Percentiles rank a stretch among this genome's conserved stretches.
These are phyloP conservation scores for Prolemur simus DNA, from an alignment of 2,113 vertebrate species.

Conservation along the genomic window DNA sequence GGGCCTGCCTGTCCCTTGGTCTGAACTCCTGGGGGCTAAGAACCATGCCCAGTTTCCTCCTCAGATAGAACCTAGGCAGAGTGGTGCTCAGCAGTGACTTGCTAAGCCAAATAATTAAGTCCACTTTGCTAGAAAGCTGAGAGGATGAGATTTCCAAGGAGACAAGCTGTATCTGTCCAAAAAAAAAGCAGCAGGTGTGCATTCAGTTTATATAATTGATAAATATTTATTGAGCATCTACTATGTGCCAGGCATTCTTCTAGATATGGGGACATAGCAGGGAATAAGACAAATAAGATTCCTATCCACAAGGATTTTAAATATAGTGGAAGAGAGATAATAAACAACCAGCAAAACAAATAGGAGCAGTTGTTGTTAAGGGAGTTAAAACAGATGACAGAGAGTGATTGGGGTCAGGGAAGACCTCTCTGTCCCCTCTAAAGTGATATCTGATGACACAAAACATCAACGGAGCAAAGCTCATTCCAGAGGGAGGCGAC, in stretches of 20 bases:
- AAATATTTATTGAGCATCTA: not conserved
- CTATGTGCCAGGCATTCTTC: not conserved
- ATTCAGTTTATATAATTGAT: not conserved
- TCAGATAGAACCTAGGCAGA: not conserved
- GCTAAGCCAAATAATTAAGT: not conserved
- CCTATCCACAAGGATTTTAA: not conserved
- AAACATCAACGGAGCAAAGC: not conserved
- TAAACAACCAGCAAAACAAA: not conserved
- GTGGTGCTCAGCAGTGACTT: not conserved
- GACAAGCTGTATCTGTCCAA: not conserved
- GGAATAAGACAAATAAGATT: not conserved
- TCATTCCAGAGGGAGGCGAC: not conserved
- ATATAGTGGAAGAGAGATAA: not conserved
- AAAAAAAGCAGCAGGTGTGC: not conserved
- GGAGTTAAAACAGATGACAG: not conserved
- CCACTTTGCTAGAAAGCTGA: not conserved
- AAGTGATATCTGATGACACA: not conserved
- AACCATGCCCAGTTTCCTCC: not conserved
- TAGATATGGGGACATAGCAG: not conserved
- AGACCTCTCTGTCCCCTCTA: not conserved
- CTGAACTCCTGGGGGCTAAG: not conserved
- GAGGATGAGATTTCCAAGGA: not conserved
- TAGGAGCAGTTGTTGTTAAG: not conserved
- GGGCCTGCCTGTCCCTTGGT: not conserved
- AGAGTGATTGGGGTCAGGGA: not conserved